These are phyloP conservation scores for Diogma glabrata DNA, from an alignment of 2,888 invertebrate species.

Conservation along the genomic window DNA sequence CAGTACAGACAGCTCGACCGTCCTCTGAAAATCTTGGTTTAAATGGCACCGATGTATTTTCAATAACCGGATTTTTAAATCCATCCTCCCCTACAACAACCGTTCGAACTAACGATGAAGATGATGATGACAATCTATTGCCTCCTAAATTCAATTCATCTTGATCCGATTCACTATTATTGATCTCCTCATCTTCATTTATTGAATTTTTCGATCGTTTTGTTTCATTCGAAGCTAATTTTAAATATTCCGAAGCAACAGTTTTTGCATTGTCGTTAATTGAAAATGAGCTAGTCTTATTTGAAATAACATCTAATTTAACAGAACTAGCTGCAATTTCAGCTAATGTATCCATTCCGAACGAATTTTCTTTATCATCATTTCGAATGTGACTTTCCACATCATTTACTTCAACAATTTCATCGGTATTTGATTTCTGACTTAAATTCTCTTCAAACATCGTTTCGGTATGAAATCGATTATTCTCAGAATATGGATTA, in stretches of 20 bases:
- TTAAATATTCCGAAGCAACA: constrained; percentile 53
- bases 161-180: constrained; percentile 22
- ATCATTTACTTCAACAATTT: too few relatives aligned
- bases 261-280: constrained; percentile 44
- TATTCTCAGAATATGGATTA: not conserved
- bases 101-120: constrained; percentile 25
- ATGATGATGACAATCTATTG: constrained; percentile 2
- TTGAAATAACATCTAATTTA: constrained; percentile 17
- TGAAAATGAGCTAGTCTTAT: not conserved
- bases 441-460: not conserved
- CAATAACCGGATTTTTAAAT: constrained; percentile 39
- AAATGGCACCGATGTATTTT: constrained; percentile 32
- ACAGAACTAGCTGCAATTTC: constrained; percentile 20
- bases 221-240: constrained; percentile 38
- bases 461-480: not conserved
- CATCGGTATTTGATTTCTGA: constrained; percentile 2
- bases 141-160: constrained; percentile 14
- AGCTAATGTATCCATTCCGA: constrained; percentile 19
- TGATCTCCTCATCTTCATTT: constrained; percentile 19
- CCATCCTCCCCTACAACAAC: constrained; percentile 52
- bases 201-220: constrained; percentile 8
- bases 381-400: too few relatives aligned
- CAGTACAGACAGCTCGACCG: constrained; percentile 64
- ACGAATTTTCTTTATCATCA: constrained; percentile 8
- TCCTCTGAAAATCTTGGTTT: constrained; percentile 51